Evolutionary conservation across 2,888 invertebrate species (phyloP).

Genomic region (Beris morrisii): DNA sequence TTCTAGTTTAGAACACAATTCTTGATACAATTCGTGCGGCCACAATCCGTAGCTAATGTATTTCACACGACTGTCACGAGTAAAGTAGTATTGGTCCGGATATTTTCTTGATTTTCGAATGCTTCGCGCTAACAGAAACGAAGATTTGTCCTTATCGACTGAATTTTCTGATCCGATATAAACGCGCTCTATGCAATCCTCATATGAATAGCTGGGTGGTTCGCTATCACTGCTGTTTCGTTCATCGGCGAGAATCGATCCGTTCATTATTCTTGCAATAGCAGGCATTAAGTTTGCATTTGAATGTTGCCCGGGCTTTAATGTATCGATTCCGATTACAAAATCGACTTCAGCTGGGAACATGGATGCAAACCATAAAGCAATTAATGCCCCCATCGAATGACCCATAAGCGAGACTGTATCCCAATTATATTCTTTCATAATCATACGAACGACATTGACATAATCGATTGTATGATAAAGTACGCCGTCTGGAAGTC

Average conservation of each 20-base stretch:
- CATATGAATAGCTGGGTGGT: constrained; percentile 65
- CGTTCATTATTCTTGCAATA: constrained; percentile 55
- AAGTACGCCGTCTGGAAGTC: constrained; percentile 64
- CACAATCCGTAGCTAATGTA: constrained; percentile 42
- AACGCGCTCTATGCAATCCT: constrained; percentile 63
- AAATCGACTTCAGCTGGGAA: constrained; percentile 62
- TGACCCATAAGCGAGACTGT: constrained; percentile 70
- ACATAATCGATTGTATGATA: constrained; percentile 57
- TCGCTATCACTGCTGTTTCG: constrained; percentile 52
- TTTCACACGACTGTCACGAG: constrained; percentile 68
- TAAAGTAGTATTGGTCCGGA: constrained; percentile 65
- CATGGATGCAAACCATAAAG: constrained; percentile 63
- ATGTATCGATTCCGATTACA: constrained; percentile 49
- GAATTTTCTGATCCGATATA: constrained; percentile 62
- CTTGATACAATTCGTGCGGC: constrained; percentile 58
- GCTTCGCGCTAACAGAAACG: constrained; percentile 62
- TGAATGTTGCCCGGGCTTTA: constrained; percentile 48
- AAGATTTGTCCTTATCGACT: constrained; percentile 60
- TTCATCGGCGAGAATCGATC: constrained; percentile 55
- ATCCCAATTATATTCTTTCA: constrained; percentile 68
- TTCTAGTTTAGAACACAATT: constrained; percentile 61
- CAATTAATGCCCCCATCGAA: constrained; percentile 67
- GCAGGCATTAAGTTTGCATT: constrained; percentile 43
- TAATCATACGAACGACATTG: constrained; percentile 60
- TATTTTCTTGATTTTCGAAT: constrained; percentile 59